Evolutionary conservation across 2,888 invertebrate genomes (phyloP), one percentile per base, ranked within the genome.

Genomic region (Cerastoderma edule): DNA sequence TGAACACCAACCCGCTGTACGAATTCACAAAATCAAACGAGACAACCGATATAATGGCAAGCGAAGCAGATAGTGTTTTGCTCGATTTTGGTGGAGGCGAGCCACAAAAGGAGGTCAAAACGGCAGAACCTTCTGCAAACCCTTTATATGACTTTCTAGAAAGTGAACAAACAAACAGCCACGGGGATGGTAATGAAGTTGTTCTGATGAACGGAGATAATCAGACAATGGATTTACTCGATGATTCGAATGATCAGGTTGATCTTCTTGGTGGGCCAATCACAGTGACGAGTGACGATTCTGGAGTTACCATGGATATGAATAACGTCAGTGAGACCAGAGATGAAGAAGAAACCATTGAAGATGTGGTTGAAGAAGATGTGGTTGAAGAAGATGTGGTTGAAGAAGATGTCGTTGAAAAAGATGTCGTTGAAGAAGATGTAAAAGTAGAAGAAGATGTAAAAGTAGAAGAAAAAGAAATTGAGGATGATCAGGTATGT

Each of bases 71-170:
- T 56, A 56, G 72, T 44, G 77, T 80, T 66, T 77, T 74, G 6
- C 46, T 84, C 16, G 77, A 75, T 33, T 84, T 84, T 27, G 46
- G 81, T 24, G 66, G 67, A 33, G 63, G 48, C 56, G 78, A 80
- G 32, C 54, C 67, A 30, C 81, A 81, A 60, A 79, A 79, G 30
- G 75, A 83, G 28, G 60, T 68, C 19, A 80, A 82, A 30, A 67
- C 81, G 1, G 70, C 75, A 24, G 46, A 44, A 3, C 33, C 66
- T 32, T 75, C 83, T 3, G 56, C 79, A 16, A 85, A 85, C 67
- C 83, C 84, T 19, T 65, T 85, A 28, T 84, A 87, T 56, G 87
- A 87, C 68, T 78, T 87, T 24, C 73, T 81, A 72, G 67, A 83
- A 44, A 80, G 68, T 69, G 80, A 78, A 56, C 74, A 76, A 32